These are phyloP conservation scores for Tauraco hartlaubi DNA, from an alignment of 2,797 vertebrate species.

Conservation along the genomic window DNA sequence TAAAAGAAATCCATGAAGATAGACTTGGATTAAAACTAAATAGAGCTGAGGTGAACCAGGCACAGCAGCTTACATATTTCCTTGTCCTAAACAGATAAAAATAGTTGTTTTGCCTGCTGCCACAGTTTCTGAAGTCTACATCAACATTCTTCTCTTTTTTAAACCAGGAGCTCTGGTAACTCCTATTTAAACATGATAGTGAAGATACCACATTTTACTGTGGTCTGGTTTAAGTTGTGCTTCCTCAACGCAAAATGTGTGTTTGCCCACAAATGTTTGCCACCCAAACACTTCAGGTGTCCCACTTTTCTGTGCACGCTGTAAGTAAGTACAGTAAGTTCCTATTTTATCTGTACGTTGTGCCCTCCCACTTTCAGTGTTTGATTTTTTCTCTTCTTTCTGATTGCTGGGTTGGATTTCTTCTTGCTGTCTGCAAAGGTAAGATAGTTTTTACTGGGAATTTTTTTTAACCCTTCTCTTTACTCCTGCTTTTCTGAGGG, in stretches of 20 bases:
- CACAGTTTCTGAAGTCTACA: background rate
- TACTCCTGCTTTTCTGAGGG: background rate
- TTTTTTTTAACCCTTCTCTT: background rate
- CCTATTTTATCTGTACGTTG: background rate
- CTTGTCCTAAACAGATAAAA: background rate
- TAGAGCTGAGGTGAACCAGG: background rate
- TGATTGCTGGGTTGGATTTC: background rate
- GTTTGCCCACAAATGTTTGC: background rate
- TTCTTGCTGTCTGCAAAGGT: background rate
- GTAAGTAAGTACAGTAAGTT: background rate
- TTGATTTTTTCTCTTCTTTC: background rate
- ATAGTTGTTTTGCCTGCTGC: background rate
- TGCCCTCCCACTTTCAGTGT: background rate
- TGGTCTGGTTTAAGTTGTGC: background rate
- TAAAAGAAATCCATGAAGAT: conserved; percentile 1
- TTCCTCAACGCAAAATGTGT: background rate
- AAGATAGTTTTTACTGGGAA: background rate
- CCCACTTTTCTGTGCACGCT: background rate
- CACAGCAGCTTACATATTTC: background rate
- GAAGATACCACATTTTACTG: background rate
- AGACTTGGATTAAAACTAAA: background rate
- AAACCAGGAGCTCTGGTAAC: background rate
- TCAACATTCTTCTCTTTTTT: background rate
- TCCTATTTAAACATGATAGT: background rate
- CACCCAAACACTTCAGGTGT: background rate